Evolutionary conservation across 1,140 invertebrate genomes (phyloP).

Genomic region (Bombus sibiricus): DNA sequence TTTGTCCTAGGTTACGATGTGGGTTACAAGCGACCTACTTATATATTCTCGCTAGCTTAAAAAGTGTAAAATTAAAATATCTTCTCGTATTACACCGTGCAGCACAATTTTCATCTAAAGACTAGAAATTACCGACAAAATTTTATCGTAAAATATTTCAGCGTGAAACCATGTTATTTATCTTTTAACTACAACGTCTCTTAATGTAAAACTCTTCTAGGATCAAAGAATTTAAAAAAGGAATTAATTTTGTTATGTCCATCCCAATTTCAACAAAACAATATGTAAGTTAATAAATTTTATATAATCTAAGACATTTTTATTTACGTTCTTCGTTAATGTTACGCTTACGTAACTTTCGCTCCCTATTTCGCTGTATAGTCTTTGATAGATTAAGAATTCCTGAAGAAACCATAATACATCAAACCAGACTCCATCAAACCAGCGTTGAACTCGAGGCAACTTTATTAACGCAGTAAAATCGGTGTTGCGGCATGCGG

Average conservation of each 20-base stretch:
- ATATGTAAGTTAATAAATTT: no score
- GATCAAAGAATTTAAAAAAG: no score
- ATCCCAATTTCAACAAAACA: no score
- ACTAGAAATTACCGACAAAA: background rate
- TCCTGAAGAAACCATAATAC: background rate
- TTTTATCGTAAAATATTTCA: background rate
- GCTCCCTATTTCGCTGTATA: background rate
- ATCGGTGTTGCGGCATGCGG: background rate
- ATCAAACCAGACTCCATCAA: background rate
- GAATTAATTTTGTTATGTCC: no score
- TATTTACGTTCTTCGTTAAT: background rate
- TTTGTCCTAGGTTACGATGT: background rate
- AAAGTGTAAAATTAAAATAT: background rate
- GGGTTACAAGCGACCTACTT: background rate
- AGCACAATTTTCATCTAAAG: background rate
- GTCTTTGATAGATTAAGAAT: background rate
- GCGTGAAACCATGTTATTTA: background rate
- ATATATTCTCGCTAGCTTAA: background rate
- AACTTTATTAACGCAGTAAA: slow-evolving; percentile 14
- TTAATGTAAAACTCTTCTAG: background rate
- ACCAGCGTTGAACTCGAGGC: background rate
- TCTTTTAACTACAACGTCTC: background rate
- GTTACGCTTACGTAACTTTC: background rate
- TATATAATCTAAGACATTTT: background rate
- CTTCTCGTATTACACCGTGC: background rate